Percentiles rank a stretch among this genome's conserved stretches.
These are phyloP conservation scores for Drosophila watanabei DNA, from an alignment of 1,140 invertebrate species.

Conservation along the genomic window DNA sequence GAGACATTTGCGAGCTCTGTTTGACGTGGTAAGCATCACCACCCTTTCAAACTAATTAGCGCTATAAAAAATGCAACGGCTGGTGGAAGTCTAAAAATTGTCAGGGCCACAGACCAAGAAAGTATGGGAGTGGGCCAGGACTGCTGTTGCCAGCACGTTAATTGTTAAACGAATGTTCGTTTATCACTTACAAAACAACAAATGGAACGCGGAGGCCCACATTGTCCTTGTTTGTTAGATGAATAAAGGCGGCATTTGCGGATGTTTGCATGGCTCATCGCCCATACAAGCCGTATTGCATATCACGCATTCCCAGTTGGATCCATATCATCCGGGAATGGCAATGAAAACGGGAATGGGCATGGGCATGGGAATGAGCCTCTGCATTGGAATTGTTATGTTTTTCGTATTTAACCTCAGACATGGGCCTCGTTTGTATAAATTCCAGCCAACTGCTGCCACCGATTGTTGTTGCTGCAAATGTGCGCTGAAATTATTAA, in stretches of 20 bases:
- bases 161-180: slow-evolving; percentile 80
- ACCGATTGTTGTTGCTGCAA: slow-evolving; percentile 55
- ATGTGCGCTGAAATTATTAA: slow-evolving; percentile 77
- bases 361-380: slow-evolving; percentile 33
- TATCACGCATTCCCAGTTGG: slow-evolving; percentile 44
- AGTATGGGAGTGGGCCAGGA: slow-evolving; percentile 40
- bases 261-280: slow-evolving; percentile 30
- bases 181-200: slow-evolving; percentile 67
- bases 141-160: slow-evolving; percentile 64
- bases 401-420: slow-evolving; percentile 83
- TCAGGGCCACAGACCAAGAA: slow-evolving; percentile 20
- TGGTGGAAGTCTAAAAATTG: slow-evolving; percentile 31
- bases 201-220: slow-evolving; percentile 43
- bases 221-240: slow-evolving; percentile 76
- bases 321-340: slow-evolving; percentile 53
- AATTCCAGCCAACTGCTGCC: slow-evolving; percentile 66
- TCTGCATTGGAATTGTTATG: slow-evolving; percentile 68
- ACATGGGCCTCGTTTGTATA: slow-evolving; percentile 81
- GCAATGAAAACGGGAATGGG: slow-evolving; percentile 14
- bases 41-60: slow-evolving; percentile 56
- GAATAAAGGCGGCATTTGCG: slow-evolving; percentile 61
- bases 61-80: slow-evolving; percentile 58
- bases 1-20: slow-evolving; percentile 13
- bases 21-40: slow-evolving; percentile 32
- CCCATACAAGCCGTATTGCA: slow-evolving; percentile 39